Base-by-base conservation (phyloP, 2,888 invertebrate species). In the Pemphredon lugubris region DNA sequence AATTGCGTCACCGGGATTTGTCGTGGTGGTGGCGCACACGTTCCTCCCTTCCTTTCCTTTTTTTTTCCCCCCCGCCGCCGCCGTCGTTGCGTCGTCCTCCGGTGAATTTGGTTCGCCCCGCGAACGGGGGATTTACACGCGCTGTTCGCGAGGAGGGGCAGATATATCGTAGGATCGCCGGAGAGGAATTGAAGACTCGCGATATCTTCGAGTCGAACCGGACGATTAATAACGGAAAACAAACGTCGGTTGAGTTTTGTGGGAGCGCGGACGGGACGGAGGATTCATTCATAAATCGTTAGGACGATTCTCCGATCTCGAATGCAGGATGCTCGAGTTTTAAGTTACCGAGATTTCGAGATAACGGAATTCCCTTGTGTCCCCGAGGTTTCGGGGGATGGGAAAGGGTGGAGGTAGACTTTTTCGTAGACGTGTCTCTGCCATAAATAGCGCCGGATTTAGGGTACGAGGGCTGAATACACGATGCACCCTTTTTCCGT, bases 1-100 rank as follows among this genome's bases (percentile, higher is more conserved):
- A 77, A 81, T 85, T 84, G 75, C 82, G 80, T 84, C 83, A 84
- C 57, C 61, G 50, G 53, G 51, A 77, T 68, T 68, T 75, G 44
- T 68, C 67, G 40, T 57, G 58, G 23, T 42, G 50, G 39, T 37
- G 60, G 32, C 32, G 23, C 34, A 34, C 30, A 7, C 11, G 7
- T 51, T 26, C 20, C 40, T 9, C 32, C 26, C 14, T 63, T 30
- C 13, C 42, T 32, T 61, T 45, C 30, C 14, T 30, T 32, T 30
- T 30, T 11, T 53, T 16, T 18, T 40, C 21, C 11, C 42, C 9
- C 30, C 6, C 9, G 6, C 7, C 1, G 7, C 3, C 42, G 5
- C 2, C 16, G 16, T 42, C 6, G 11, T n/a, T n/a, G n/a, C n/a
- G n/a, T n/a, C n/a, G n/a, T n/a, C n/a, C n/a, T n/a, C n/a, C n/a